Conservation (phyloP, 1,140 invertebrate genomes). For the Seison nebaliae region DNA sequence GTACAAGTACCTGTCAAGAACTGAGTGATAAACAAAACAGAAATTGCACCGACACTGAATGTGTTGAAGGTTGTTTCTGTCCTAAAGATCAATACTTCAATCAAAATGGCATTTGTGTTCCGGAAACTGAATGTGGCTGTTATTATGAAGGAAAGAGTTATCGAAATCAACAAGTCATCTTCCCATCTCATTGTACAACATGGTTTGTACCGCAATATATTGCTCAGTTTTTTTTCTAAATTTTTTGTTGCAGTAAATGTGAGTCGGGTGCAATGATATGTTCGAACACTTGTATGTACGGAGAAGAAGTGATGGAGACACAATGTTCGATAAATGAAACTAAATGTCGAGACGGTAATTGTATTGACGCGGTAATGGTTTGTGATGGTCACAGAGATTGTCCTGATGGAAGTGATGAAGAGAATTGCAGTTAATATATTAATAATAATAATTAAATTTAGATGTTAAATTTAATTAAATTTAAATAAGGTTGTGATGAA, state of each 20-base stretch:
- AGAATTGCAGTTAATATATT: no score
- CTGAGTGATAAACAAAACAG: slow-evolving; percentile 28
- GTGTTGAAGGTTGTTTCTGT: slow-evolving; percentile 63
- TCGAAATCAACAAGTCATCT: slow-evolving; percentile 32
- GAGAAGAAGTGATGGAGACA: no score
- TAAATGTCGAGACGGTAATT: no score
- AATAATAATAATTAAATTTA: no score
- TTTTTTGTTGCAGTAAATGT: no score
- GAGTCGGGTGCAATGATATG: no score
- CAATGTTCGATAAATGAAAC: no score
- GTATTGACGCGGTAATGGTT: no score
- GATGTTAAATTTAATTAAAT: neutral
- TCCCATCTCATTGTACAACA: neutral
- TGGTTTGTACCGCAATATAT: neutral
- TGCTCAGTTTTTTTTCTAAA: neutral
- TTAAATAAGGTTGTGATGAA: neutral
- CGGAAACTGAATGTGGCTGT: slow-evolving; percentile 44
- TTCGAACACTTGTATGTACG: no score
- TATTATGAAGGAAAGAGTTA: slow-evolving; percentile 41
- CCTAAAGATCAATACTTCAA: slow-evolving; percentile 41
- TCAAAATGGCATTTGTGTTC: slow-evolving; percentile 43
- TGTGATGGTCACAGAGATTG: slow-evolving; percentile 15
- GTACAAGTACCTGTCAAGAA: slow-evolving; percentile 40
- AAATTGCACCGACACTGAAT: slow-evolving; percentile 37
- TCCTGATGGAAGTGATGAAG: slow-evolving; percentile 13